Evolutionary conservation across 2,113 vertebrate species (phyloP), one percentile per base, ranked within the genome.

Genomic region (Microcebus jonahi): DNA sequence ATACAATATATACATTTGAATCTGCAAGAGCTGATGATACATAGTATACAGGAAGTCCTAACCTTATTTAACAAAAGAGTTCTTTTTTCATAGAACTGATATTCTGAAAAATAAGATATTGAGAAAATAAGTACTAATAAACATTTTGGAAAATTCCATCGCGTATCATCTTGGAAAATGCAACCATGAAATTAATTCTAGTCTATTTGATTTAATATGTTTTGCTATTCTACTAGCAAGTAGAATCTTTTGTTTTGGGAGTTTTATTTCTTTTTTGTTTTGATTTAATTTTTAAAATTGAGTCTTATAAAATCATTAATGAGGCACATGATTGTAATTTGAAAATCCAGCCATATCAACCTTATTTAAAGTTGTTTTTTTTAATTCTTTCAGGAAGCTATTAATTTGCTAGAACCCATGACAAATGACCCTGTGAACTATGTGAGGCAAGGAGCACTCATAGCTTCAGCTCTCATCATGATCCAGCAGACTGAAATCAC

Each of bases 351-450:
- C 45, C 34, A 7, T 94, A 31, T 84, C 65, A 92, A n/a, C 81
- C 67, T 95, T 79, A 95, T 68, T 81, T 93, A 89, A 94, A 68
- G 48, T 93, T 92, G 34, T 31, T 10, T 65, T 91, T 42, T 79
- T 68, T 31, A 9, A 93, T 97, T 27, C 17, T 88, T 94, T 97
- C 98, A 99, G 99, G 99, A 99, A 98, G 99, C 99, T 70, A 99
- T 99, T 98, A 99, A 99, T 98, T 99, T 99, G 96, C 98, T 99
- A 92, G 99, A 99, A 97, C 99, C 99, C 39, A 99, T 99, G 99
- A 99, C 99, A 97, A 99, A 99, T 5, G 99, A 99, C 97, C 99
- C 99, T 0, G 99, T 99, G 92, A 99, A 99, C 98, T 99, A 99
- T 0, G 99, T 99, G 88, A 99, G 99, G 97, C 99, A 99, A 96